A percentile compares a stretch with the other conserved stretches of the same genome.
Evolutionary conservation across 1,140 invertebrate species (phyloP).

Genomic region (Mactra quadrangularis): DNA sequence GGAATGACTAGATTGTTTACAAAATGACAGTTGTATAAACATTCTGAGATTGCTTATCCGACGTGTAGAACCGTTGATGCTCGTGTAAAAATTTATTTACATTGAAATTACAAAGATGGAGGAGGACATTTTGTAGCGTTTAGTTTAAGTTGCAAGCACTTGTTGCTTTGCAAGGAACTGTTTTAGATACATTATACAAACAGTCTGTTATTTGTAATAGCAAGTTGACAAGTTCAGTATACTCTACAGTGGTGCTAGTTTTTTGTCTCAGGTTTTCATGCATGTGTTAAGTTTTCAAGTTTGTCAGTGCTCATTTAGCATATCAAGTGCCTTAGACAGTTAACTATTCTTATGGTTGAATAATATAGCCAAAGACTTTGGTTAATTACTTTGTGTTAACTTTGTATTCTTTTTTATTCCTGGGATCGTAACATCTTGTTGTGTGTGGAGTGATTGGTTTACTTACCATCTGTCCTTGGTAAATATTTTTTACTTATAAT

Average conservation of each 20-base stretch:
- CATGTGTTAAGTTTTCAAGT: neutral
- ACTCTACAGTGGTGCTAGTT: conserved; percentile 8
- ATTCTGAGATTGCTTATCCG: too few relatives aligned
- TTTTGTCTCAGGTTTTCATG: conserved; percentile 4
- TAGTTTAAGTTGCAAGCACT: conserved; percentile 33
- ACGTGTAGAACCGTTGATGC: neutral
- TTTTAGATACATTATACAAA: neutral
- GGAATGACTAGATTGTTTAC: neutral
- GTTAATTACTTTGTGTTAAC: too few relatives aligned
- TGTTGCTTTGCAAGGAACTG: conserved; percentile 32
- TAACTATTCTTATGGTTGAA: too few relatives aligned
- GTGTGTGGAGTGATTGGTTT: neutral
- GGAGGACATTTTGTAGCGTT: conserved; percentile 55
- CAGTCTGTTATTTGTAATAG: neutral
- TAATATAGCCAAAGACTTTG: too few relatives aligned
- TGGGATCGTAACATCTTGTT: too few relatives aligned
- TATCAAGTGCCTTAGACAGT: conserved; percentile 8
- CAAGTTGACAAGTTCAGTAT: neutral
- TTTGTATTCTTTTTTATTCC: too few relatives aligned
- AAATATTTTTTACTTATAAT: neutral
- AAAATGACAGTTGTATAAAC: neutral
- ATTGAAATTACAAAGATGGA: conserved; percentile 28
- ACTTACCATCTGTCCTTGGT: conserved; percentile 3
- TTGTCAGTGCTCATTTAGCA: conserved; percentile 1
- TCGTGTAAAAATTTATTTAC: neutral